These are phyloP conservation scores for Macquaria ambigua DNA, from an alignment of 2,113 vertebrate species.

Conservation along the genomic window DNA sequence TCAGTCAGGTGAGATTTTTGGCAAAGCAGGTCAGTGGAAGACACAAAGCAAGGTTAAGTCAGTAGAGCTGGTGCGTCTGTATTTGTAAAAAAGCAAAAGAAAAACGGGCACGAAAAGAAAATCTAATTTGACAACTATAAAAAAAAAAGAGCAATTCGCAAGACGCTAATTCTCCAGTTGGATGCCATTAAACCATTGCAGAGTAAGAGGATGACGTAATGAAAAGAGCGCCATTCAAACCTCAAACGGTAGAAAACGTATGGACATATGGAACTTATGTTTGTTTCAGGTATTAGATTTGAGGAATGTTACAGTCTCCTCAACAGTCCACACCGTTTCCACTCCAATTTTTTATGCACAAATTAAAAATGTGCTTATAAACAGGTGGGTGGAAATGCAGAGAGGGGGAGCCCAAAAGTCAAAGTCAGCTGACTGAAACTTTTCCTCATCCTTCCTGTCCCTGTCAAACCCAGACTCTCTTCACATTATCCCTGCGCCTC, in stretches of 20 bases:
- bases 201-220: too few species aligned
- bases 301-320: too few species aligned
- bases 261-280: too few species aligned
- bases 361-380: not conserved
- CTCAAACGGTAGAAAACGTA: too few species aligned
- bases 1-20: constrained; percentile 34
- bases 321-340: not conserved
- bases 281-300: too few species aligned
- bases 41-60: not conserved
- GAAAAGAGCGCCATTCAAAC: too few species aligned
- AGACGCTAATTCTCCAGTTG: too few species aligned
- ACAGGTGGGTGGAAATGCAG: not conserved
- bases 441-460: constrained; percentile 22
- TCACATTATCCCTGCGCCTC: constrained; percentile 48
- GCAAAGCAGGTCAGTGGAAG: constrained; percentile 23
- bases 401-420: not conserved
- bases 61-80: not conserved
- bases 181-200: too few species aligned
- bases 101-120: not conserved
- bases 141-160: not conserved
- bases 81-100: not conserved
- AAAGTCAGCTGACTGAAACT: constrained; percentile 41
- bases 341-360: not conserved
- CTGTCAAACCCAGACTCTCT: constrained; percentile 16
- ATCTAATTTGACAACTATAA: not conserved